Percentiles rank a stretch among this genome's conserved stretches.
Evolutionary conservation across 2,797 vertebrate species (phyloP).

Genomic region (Pachyuromys duprasi): DNA sequence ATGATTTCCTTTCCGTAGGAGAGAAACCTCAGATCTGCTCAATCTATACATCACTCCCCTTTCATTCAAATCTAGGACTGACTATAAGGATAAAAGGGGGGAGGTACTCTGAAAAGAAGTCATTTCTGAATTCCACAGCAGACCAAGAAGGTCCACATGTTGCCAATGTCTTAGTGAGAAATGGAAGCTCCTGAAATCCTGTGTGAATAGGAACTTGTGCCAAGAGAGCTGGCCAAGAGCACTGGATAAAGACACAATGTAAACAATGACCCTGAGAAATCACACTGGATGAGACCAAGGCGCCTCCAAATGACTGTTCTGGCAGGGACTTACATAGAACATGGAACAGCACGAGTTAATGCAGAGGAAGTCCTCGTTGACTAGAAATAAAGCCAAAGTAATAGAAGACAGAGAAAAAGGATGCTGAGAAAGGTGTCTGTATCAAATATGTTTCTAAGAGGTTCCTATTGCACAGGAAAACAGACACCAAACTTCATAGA

Average conservation of each 20-base stretch:
- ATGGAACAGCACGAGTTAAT: not conserved
- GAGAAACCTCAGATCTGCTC: not conserved
- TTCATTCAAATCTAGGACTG: not conserved
- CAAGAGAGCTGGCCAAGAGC: not conserved
- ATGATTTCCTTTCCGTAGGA: not conserved
- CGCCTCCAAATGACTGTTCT: not conserved
- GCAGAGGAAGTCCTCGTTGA: not conserved
- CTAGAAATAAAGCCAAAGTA: not conserved
- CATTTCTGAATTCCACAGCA: conserved; percentile 16
- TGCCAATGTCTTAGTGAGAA: conserved; percentile 39
- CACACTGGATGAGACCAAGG: not conserved
- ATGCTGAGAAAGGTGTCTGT: not conserved
- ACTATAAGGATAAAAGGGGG: conserved; percentile 9
- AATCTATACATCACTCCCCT: not conserved
- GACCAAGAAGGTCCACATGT: not conserved
- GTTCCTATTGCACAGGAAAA: not conserved
- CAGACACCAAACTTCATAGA: not conserved
- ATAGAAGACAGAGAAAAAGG: not conserved
- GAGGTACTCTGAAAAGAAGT: not conserved
- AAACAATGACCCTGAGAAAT: conserved; percentile 52
- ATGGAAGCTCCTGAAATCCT: not conserved
- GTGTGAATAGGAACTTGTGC: not conserved
- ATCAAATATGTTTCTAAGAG: not conserved
- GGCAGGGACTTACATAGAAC: not conserved
- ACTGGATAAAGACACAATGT: not conserved